phyloP scores from a whole-genome alignment of 2,888 invertebrate genomes.

The Apomyelois bistriatella region DNA sequence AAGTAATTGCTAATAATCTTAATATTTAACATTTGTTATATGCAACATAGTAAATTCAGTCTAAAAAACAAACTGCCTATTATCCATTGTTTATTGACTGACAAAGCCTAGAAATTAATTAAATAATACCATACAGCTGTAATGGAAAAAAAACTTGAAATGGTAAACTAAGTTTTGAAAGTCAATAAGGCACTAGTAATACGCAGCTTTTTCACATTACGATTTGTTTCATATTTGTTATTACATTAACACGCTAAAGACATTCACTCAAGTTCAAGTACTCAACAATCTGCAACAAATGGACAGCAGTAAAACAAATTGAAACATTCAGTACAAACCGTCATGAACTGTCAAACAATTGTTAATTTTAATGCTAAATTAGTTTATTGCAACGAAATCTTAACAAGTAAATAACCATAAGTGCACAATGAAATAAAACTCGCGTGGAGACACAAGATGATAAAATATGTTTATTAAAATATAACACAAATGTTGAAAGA shows the following conservation, averaged over 20 bases:
- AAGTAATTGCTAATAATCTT: constrained; percentile 64
- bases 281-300: constrained; percentile 46
- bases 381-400: constrained; percentile 43
- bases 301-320: constrained; percentile 65
- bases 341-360: constrained; percentile 42
- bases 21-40: constrained; percentile 63
- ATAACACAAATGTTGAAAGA: constrained; percentile 18
- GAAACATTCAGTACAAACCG: constrained; percentile 62
- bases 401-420: constrained; percentile 15
- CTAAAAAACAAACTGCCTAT: constrained; percentile 63
- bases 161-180: constrained; percentile 48
- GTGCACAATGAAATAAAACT: constrained; percentile 7
- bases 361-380: constrained; percentile 34
- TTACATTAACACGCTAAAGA: constrained; percentile 47
- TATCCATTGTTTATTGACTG: constrained; percentile 55
- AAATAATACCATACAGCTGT: neutral
- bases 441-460: constrained; percentile 14
- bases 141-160: constrained; percentile 13
- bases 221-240: constrained; percentile 66
- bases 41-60: constrained; percentile 67
- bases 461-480: constrained; percentile 19
- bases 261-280: constrained; percentile 46
- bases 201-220: constrained; percentile 50
- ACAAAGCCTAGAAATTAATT: constrained; percentile 39
- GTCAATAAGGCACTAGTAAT: constrained; percentile 70